Evolutionary conservation across 2,797 vertebrate genomes (phyloP).

Genomic region (Scolopax bukidnonensis): DNA sequence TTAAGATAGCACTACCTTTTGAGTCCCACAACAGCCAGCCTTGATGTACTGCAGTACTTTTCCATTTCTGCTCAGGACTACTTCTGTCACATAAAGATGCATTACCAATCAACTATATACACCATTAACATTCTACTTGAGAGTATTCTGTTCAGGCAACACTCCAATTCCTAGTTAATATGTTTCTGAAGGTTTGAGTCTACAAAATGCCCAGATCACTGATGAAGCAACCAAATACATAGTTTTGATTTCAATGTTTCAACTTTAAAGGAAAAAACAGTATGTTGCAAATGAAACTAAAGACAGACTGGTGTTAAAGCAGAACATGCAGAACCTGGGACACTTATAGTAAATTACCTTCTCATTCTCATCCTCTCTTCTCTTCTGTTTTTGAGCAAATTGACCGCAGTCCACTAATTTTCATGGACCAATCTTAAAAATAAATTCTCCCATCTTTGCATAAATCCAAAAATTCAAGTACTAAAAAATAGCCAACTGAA

Average conservation of each 20-base stretch:
- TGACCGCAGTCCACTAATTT: background rate
- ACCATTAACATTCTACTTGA: background rate
- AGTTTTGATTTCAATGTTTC: background rate
- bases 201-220: background rate
- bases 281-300: background rate
- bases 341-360: background rate
- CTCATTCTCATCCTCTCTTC: background rate
- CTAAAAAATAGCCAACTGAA: background rate
- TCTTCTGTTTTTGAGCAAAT: background rate
- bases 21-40: background rate
- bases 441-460: background rate
- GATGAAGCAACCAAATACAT: background rate
- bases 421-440: background rate
- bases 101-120: background rate
- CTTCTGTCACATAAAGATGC: background rate
- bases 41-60: background rate
- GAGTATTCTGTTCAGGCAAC: background rate
- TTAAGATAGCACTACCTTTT: background rate
- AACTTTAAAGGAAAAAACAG: background rate
- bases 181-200: background rate
- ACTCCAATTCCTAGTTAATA: background rate
- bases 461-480: background rate
- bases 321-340: background rate
- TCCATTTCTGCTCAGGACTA: background rate
- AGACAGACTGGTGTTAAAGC: background rate